phyloP scores from a whole-genome alignment of 2,797 vertebrate genomes.

The Anableps anableps region DNA sequence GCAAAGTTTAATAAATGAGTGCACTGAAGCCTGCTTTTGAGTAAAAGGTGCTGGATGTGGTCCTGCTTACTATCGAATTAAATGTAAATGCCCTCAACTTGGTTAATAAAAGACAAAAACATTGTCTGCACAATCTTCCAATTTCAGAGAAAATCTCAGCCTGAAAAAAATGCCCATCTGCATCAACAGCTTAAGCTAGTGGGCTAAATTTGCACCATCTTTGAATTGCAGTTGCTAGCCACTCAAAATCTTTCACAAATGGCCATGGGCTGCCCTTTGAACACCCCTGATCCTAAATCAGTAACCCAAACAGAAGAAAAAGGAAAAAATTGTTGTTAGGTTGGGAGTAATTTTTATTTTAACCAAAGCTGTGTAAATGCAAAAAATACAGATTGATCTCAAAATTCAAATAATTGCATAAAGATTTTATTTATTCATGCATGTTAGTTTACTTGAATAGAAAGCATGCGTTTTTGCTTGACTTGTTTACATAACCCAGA shows the following conservation, averaged over 20 bases:
- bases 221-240: neutral
- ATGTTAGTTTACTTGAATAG: neutral
- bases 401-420: neutral
- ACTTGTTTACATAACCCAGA: conserved; percentile 3
- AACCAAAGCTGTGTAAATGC: neutral
- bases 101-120: neutral
- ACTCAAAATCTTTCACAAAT: neutral
- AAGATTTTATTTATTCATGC: neutral
- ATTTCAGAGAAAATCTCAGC: neutral
- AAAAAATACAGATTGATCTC: neutral
- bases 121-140: neutral
- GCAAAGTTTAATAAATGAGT: neutral
- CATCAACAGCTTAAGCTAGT: neutral
- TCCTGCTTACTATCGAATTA: neutral
- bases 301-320: neutral
- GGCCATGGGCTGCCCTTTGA: neutral
- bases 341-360: neutral
- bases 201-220: neutral
- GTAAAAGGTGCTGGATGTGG: neutral
- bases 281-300: neutral
- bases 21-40: neutral
- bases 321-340: neutral
- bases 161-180: neutral
- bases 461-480: neutral
- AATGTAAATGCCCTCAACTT: neutral